Conservation (phyloP, 1,140 invertebrate genomes). For the Scaptomyza pallida region DNA sequence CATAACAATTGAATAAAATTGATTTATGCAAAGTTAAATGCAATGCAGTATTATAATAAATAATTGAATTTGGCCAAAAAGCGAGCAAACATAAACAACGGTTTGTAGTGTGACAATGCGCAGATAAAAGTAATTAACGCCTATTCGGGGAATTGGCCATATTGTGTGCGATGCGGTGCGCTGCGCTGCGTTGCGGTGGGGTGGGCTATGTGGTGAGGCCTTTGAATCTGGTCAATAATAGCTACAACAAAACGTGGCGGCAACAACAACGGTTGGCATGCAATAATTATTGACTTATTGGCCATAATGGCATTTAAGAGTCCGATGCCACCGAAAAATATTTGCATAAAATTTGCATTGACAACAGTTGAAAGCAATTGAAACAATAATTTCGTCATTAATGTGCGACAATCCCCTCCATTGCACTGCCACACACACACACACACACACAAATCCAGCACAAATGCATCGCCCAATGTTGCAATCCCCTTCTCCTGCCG, state of each 20-base stretch:
- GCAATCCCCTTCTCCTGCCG: neutral
- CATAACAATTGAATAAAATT: slow-evolving; percentile 44
- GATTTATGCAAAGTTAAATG: slow-evolving; percentile 52
- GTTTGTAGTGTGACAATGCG: slow-evolving; percentile 53
- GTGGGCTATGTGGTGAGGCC: neutral
- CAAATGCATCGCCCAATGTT: slow-evolving; percentile 3
- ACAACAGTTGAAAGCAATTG: slow-evolving; percentile 82
- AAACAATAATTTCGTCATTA: slow-evolving; percentile 84
- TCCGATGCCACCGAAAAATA: slow-evolving; percentile 54
- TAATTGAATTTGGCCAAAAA: slow-evolving; percentile 53
- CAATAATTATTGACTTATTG: slow-evolving; percentile 81
- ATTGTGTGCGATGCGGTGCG: too few species aligned
- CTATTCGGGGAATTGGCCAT: slow-evolving; percentile 62
- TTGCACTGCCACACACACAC: too few species aligned
- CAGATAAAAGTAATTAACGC: slow-evolving; percentile 81
- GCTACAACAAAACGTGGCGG: slow-evolving; percentile 7
- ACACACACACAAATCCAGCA: neutral
- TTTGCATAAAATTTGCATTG: slow-evolving; percentile 83
- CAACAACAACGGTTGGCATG: slow-evolving; percentile 16
- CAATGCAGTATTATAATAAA: slow-evolving; percentile 58
- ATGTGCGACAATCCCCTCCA: slow-evolving; percentile 67
- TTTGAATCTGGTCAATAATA: slow-evolving; percentile 14
- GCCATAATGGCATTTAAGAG: slow-evolving; percentile 74
- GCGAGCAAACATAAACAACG: slow-evolving; percentile 19
- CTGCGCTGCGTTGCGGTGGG: too few species aligned